These are phyloP conservation scores for Leguminivora glycinivorella DNA, from an alignment of 1,140 invertebrate genomes.

Conservation along the genomic window DNA sequence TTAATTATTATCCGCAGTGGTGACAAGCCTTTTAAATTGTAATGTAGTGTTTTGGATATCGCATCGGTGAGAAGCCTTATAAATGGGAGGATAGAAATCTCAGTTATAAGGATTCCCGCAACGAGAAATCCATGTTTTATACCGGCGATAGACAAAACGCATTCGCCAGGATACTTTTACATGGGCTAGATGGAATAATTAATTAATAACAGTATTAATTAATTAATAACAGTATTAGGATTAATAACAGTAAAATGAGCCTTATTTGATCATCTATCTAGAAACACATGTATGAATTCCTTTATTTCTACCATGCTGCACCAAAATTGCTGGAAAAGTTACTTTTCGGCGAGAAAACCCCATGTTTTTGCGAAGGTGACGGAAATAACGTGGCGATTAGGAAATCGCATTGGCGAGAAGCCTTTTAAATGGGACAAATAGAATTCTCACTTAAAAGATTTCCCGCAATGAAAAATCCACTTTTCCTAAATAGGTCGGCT, in stretches of 20 bases:
- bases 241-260: no score
- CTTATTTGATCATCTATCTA: no score
- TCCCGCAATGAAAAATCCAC: constrained; percentile 6
- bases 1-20: no score
- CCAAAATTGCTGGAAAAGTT: no score
- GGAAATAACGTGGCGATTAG: background rate
- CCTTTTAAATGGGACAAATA: background rate
- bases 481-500: background rate
- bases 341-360: background rate
- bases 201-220: no score
- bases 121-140: background rate
- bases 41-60: background rate
- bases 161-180: no score
- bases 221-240: no score
- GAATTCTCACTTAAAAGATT: background rate
- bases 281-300: no score
- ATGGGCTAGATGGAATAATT: background rate
- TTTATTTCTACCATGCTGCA: no score
- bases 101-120: constrained; percentile 9
- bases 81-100: background rate
- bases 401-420: background rate
- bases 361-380: background rate
- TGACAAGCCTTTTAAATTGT: no score
- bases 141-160: background rate
- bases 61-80: background rate